These are phyloP conservation scores for Gallinago undulata DNA, from an alignment of 2,113 vertebrate genomes.

Conservation along the genomic window DNA sequence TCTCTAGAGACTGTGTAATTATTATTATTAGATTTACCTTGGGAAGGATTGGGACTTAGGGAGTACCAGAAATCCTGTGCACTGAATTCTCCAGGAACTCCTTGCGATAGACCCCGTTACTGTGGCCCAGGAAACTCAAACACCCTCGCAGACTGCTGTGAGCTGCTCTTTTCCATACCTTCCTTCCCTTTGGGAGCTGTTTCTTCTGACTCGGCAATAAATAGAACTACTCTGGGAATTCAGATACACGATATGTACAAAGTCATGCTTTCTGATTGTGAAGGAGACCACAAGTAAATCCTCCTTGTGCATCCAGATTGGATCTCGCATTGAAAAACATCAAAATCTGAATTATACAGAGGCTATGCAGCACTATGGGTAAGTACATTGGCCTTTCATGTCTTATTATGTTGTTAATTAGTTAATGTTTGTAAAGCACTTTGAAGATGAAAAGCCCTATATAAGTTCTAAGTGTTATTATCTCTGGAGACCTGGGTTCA, in stretches of 20 bases:
- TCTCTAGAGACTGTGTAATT: neutral
- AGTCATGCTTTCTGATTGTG: neutral
- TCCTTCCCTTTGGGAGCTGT: neutral
- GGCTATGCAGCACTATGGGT: conserved; percentile 35
- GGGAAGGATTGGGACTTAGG: neutral
- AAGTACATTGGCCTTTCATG: conserved; percentile 57
- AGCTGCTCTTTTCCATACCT: neutral
- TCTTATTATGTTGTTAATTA: conserved; percentile 74
- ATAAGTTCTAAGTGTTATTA: conserved; percentile 72
- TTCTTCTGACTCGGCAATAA: neutral
- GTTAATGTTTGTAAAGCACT: conserved; percentile 75
- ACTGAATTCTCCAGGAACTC: neutral
- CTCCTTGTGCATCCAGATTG: neutral
- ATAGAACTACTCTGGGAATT: neutral
- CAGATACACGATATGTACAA: neutral
- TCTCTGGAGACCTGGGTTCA: conserved; percentile 65
- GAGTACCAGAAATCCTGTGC: neutral
- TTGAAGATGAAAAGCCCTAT: conserved; percentile 70
- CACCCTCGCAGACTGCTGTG: neutral
- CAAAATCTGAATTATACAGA: conserved; percentile 59
- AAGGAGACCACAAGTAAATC: neutral
- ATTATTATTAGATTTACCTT: neutral
- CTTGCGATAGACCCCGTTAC: neutral
- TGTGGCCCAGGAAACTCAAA: neutral
- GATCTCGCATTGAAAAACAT: conserved; percentile 13